Evolutionary conservation across 1,140 invertebrate genomes (phyloP).

Genomic region (Trichonephila clavata): DNA sequence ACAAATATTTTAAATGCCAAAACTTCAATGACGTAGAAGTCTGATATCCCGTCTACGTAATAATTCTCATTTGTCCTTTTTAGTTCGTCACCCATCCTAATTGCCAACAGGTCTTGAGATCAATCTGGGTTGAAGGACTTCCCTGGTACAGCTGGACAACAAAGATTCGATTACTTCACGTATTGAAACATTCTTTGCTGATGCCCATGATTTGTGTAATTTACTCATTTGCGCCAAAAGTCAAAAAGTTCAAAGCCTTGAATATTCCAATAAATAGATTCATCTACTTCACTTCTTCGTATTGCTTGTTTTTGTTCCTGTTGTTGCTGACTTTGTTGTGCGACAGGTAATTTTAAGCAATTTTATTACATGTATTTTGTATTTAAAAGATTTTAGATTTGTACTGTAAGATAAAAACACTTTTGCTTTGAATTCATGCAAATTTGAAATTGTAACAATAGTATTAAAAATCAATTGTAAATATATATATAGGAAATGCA

Average conservation of each 20-base stretch:
- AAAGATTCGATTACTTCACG: slow-evolving; percentile 51
- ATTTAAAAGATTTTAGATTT: no score
- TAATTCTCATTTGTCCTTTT: not conserved
- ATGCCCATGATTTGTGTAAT: slow-evolving; percentile 68
- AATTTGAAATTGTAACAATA: no score
- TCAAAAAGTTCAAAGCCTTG: slow-evolving; percentile 60
- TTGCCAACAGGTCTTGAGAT: slow-evolving; percentile 81
- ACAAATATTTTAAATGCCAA: no score
- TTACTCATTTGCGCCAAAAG: slow-evolving; percentile 66
- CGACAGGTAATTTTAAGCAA: slow-evolving; percentile 39
- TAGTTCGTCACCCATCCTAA: slow-evolving; percentile 81
- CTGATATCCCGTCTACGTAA: not conserved
- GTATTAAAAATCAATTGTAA: no score
- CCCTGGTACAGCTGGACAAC: slow-evolving; percentile 73
- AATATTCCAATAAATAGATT: slow-evolving; percentile 77
- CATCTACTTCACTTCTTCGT: slow-evolving; percentile 74
- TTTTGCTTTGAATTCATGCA: no score
- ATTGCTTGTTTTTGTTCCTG: slow-evolving; percentile 72
- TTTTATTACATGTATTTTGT: no score
- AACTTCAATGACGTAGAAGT: no score
- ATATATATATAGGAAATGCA: no score
- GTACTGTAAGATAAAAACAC: no score
- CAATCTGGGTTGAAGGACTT: slow-evolving; percentile 79
- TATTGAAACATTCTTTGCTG: slow-evolving; percentile 72
- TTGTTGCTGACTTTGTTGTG: slow-evolving; percentile 70